Conservation (phyloP, 2,797 vertebrate genomes). For the Dicrostonyx torquatus region DNA sequence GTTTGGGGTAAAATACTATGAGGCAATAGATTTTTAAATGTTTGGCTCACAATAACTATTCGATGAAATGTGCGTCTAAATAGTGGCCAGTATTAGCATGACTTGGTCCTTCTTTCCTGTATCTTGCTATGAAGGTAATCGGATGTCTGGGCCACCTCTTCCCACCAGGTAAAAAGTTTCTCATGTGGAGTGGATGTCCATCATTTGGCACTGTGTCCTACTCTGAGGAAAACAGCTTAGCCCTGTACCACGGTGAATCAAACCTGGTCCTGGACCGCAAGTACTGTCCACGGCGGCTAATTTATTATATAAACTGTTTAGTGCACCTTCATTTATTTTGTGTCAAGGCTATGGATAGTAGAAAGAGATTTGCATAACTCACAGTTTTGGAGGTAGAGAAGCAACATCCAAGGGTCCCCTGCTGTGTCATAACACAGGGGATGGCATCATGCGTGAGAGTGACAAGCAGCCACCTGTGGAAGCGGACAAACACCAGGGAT, state of each 20-base stretch:
- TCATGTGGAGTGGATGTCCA: background rate
- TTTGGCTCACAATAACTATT: constrained; percentile 33
- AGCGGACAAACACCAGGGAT: background rate
- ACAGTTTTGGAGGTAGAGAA: background rate
- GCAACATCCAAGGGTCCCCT: background rate
- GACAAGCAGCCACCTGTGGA: background rate
- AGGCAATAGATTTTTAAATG: background rate
- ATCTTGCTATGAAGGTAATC: background rate
- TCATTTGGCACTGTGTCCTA: background rate
- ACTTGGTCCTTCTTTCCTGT: background rate
- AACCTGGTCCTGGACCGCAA: background rate
- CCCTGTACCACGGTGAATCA: background rate
- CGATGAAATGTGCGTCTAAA: background rate
- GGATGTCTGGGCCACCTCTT: background rate
- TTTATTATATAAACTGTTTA: background rate
- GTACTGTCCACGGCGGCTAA: background rate
- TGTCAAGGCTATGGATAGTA: background rate
- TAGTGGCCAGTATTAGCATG: background rate
- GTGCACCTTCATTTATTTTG: background rate
- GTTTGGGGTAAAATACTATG: background rate
- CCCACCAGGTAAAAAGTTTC: background rate
- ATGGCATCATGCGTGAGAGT: background rate
- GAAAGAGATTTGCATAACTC: background rate
- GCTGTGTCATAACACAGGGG: background rate
- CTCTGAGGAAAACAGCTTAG: background rate